A percentile compares a stretch with the other conserved stretches of the same genome.
Evolutionary conservation across 2,113 vertebrate species (phyloP).

Genomic region (Marcusenius ussheri): DNA sequence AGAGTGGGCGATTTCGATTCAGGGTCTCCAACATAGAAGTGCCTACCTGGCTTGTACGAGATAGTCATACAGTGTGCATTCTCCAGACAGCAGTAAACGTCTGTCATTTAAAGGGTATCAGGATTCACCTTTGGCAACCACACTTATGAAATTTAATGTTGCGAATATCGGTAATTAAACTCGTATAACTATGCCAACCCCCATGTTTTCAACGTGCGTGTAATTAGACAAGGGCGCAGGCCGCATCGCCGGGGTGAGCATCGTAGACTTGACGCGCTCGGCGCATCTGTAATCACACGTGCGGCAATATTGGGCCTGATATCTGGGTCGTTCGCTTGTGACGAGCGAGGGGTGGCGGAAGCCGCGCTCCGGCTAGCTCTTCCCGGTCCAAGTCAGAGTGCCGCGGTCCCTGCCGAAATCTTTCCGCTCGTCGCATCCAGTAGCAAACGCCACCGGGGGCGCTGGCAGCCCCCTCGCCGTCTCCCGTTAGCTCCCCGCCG

Average conservation of each 20-base stretch:
- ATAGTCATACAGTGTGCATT: not conserved
- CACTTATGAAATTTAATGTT: not conserved
- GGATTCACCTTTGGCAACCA: not conserved
- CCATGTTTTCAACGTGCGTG: not conserved
- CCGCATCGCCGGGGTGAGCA: not conserved
- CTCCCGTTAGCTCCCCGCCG: not conserved
- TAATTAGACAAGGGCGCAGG: not conserved
- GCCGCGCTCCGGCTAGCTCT: not conserved
- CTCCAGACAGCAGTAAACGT: not conserved
- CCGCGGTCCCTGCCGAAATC: not conserved
- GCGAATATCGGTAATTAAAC: slow-evolving; percentile 13
- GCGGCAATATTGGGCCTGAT: not conserved
- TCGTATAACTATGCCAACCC: not conserved
- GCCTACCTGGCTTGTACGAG: not conserved
- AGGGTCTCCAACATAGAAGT: not conserved
- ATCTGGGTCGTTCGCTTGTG: not conserved
- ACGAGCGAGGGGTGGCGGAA: not conserved
- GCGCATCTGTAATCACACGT: not conserved
- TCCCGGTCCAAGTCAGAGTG: not conserved
- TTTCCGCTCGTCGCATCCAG: not conserved
- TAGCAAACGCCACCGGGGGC: not conserved
- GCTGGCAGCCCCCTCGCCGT: not conserved
- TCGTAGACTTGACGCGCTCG: not conserved
- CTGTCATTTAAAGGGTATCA: not conserved
- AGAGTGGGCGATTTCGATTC: not conserved